phyloP scores from a whole-genome alignment of 2,888 invertebrate species.

The Rhimphoctona megacephalus region DNA sequence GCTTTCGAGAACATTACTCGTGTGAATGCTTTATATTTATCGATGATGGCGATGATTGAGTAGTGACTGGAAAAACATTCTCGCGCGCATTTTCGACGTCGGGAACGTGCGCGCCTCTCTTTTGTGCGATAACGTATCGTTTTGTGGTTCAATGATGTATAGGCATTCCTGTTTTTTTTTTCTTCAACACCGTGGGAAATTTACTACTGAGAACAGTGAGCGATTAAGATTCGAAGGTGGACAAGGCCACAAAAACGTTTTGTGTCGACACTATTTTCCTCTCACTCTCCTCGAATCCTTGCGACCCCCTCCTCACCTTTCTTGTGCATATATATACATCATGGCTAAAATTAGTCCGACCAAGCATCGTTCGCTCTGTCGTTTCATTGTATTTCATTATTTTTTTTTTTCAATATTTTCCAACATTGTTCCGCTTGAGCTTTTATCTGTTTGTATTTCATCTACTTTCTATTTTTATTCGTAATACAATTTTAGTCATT shows the following conservation, averaged over 20 bases:
- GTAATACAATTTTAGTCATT: too few relatives aligned
- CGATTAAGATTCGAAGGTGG: conserved; percentile 56
- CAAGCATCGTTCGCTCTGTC: background rate
- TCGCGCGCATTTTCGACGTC: conserved; percentile 13
- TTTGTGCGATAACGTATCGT: conserved; percentile 75
- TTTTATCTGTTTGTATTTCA: background rate
- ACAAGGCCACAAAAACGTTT: conserved; percentile 56
- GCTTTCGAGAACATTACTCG: background rate
- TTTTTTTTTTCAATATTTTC: conserved; percentile 13
- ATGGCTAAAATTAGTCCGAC: conserved; percentile 69
- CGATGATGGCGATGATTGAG: conserved; percentile 33
- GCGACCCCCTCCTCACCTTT: conserved; percentile 44
- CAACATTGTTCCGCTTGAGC: background rate
- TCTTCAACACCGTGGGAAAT: conserved; percentile 24
- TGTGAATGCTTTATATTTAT: conserved; percentile 42
- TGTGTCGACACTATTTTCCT: conserved; percentile 29
- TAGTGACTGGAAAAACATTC: background rate
- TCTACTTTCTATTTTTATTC: too few relatives aligned
- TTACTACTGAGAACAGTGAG: conserved; percentile 38
- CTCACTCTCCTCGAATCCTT: conserved; percentile 39
- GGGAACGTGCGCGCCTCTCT: background rate
- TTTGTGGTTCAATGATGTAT: conserved; percentile 76
- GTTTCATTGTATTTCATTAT: conserved; percentile 8
- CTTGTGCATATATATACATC: conserved; percentile 46
- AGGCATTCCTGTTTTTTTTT: conserved; percentile 56